Conservation (phyloP, 2,797 vertebrate genomes). For the Alectoris magna region DNA sequence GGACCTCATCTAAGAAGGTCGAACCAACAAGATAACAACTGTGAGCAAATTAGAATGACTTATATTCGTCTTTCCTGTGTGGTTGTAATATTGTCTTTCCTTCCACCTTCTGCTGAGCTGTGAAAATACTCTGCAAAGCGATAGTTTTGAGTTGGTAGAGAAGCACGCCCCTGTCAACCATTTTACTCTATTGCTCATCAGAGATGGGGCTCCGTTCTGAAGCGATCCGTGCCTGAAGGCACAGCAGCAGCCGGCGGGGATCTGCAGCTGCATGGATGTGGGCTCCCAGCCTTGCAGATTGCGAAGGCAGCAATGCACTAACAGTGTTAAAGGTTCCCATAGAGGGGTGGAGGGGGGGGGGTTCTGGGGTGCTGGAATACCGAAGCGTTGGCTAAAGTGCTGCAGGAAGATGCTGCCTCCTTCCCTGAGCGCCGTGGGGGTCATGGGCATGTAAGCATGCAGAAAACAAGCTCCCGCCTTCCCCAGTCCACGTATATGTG, state of each 20-base stretch:
- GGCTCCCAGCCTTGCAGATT: neutral
- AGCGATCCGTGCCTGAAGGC: constrained; percentile 3
- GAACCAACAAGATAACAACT: constrained; percentile 21
- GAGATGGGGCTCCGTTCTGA: constrained; percentile 49
- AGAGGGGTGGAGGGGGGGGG: neutral
- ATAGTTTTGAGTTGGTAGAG: constrained; percentile 54
- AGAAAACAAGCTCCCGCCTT: neutral
- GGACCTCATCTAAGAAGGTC: neutral
- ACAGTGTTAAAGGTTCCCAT: neutral
- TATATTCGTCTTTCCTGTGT: constrained; percentile 21
- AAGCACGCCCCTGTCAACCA: constrained; percentile 30
- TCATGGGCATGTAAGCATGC: fast-evolving
- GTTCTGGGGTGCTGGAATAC: neutral
- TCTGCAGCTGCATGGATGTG: neutral
- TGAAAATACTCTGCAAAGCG: constrained; percentile 60
- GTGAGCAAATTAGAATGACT: neutral
- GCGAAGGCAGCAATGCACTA: no score
- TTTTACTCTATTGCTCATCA: constrained; percentile 32
- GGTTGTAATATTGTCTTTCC: constrained; percentile 37
- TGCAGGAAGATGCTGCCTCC: neutral
- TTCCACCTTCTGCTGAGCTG: constrained; percentile 66
- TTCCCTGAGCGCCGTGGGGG: neutral
- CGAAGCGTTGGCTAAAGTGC: neutral
- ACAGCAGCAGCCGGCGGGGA: constrained; percentile 20
- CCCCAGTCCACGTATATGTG: fast-evolving